phyloP scores from a whole-genome alignment of 2,113 vertebrate genomes.

The Misgurnus mizolepis region DNA sequence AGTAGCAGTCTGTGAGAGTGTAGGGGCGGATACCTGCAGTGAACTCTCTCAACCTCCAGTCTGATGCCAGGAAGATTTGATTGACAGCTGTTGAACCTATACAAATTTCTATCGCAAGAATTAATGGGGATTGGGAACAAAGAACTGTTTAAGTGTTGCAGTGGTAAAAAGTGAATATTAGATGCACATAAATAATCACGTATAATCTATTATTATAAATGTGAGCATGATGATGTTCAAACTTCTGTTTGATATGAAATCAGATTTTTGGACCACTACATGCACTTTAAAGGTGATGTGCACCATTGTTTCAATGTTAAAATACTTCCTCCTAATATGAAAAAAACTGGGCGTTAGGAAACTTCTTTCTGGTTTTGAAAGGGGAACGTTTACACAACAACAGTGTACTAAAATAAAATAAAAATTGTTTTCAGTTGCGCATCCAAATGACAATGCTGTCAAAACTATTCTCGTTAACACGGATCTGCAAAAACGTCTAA shows the following conservation, averaged over 20 bases:
- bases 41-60: constrained; percentile 47
- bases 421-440: too few species aligned
- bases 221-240: neutral
- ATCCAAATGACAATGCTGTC: too few species aligned
- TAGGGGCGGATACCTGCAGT: constrained; percentile 33
- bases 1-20: constrained; percentile 44
- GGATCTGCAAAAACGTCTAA: too few species aligned
- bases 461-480: too few species aligned
- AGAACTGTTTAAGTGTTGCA: neutral
- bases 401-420: too few species aligned
- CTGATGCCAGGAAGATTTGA: constrained; percentile 25
- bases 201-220: neutral
- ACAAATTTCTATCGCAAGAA: neutral
- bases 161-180: neutral
- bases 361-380: too few species aligned
- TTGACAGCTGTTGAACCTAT: constrained; percentile 22
- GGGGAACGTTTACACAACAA: too few species aligned
- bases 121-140: neutral
- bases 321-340: neutral
- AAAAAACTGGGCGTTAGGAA: too few species aligned
- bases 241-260: neutral
- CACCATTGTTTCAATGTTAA: neutral
- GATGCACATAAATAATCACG: neutral
- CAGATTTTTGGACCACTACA: too few species aligned
- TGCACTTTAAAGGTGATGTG: neutral